Evolutionary conservation across 2,888 invertebrate species (phyloP), one percentile per base, ranked within the genome.

Genomic region (Tetropium fuscum): DNA sequence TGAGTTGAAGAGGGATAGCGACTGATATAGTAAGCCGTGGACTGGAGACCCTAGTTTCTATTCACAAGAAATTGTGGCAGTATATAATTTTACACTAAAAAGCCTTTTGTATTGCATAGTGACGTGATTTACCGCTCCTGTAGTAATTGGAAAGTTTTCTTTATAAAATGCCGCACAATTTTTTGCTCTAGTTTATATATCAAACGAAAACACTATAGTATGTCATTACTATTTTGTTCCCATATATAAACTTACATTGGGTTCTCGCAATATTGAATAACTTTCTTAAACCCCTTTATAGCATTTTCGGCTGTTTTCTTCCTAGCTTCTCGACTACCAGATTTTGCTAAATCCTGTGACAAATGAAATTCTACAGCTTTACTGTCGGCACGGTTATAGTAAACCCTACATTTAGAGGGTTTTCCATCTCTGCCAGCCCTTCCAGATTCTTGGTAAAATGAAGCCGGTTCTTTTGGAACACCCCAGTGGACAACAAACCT

Each of bases 401-500:
- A 99, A 48, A 99, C 88, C 22, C 98, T 88, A 79, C 98, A 98
- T 76, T 87, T 90, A 0, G 98, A 92, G 13, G 87, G 88, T 70
- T 90, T 88, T 0, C 97, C 97, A 82, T 99, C 99, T 68, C 99
- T 88, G 0, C 99, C 99, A 6, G 98, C 98, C 75, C 98, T 86
- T 0, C 97, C 97, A 0, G 95, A 95, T 83, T 98, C 97, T 86
- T 97, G 90, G 80, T 99, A 99, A 81, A 97, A 99, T 0, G 93
- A 94, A 0, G 98, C 95, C 47, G 98, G 92, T 75, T 94, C 95
- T 79, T 97, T 95, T 0, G 98, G 94, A 25, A 96, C 86, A 16
- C 95, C 94, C 98, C 98, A 99, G 82, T 99, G 98, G 3, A 93
- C 90, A 1, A 99, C 98, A 79, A 96, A 95, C 64, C 97, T 93